Evolutionary conservation across 2,888 invertebrate species (phyloP), one percentile per base, ranked within the genome.

Genomic region (Heterodera filipjevi): DNA sequence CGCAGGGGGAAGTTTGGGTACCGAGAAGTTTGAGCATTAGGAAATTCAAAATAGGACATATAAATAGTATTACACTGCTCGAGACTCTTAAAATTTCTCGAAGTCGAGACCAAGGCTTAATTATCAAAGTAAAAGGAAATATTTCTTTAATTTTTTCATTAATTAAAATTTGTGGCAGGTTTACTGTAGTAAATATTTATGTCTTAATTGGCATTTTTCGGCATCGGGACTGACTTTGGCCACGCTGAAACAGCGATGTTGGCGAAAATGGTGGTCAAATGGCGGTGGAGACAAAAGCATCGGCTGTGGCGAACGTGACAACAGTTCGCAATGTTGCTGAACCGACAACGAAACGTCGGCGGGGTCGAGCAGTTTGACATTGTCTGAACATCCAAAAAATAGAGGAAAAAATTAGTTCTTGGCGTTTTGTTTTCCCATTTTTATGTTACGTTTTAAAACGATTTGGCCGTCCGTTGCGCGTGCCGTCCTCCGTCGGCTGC

Each of bases 221-320:
- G 12, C 44, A 49, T 49, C 64, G 59, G n/a, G 32, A 73, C 44
- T 35, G 35, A 75, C 44, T 39, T 75, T 75, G 12, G 75, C 64
- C 30, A 75, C 75, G 46, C 75, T 75, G 68, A 75, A 75, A 53
- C 59, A 53, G 30, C 75, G 46, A 16, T 64, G 66, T 33, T 75
- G 66, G 44, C 66, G 32, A 22, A 32, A 46, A 30, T n/a, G 59
- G 33, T 44, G 59, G 32, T 35, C 44, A 49, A 53, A 22, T 19
- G 68, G 33, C 33, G 68, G 68, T 19, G 33, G 33, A 12, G 33
- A 68, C 33, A 68, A 27, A 19, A 30, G 35, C 49, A 30, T 35
- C 32, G 71, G 53, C 46, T 71, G 30, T 3, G 35, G 39, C 39
- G 73, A 73, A 27, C 27, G 27, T 27, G 59, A 22, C 59, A 59